phyloP scores from a whole-genome alignment of 2,113 vertebrate genomes.

The Mesitornis unicolor region DNA sequence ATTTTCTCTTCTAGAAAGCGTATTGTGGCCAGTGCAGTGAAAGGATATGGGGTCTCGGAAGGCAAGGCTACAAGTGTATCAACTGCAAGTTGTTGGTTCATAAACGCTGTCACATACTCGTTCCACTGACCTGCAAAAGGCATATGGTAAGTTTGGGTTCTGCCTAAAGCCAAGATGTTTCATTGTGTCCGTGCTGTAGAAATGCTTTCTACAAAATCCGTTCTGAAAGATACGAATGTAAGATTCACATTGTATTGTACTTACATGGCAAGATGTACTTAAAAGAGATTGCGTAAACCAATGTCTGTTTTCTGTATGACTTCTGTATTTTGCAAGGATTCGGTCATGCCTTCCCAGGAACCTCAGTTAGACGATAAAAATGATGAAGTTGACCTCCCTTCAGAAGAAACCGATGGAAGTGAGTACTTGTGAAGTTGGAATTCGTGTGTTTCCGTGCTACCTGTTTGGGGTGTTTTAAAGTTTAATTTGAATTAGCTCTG shows the following conservation, averaged over 20 bases:
- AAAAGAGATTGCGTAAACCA: not conserved
- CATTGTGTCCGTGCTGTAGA: not conserved
- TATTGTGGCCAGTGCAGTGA: conserved; percentile 96
- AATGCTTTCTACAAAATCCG: not conserved
- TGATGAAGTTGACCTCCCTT: conserved; percentile 83
- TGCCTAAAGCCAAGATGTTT: rapidly evolving
- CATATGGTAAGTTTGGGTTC: conserved; percentile 88
- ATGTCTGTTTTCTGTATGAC: not conserved
- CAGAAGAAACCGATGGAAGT: conserved; percentile 88
- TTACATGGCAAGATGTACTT: not conserved
- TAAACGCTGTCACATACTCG: conserved; percentile 95
- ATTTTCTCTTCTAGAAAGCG: conserved; percentile 77
- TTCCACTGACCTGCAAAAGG: conserved; percentile 94
- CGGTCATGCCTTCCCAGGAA: conserved; percentile 98
- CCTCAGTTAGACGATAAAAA: conserved; percentile 86
- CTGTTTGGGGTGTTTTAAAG: not conserved
- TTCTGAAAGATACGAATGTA: not conserved
- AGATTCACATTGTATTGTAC: not conserved
- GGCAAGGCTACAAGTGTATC: conserved; percentile 99
- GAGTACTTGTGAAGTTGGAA: conserved; percentile 31
- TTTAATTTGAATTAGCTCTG: not conserved
- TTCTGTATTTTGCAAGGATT: conserved; percentile 80
- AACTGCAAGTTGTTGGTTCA: conserved; percentile 97
- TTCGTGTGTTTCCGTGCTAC: not conserved
- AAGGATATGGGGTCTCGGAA: conserved; percentile 97